Conservation (phyloP, 2,113 vertebrate genomes). For the Nothoprocta pentlandii region DNA sequence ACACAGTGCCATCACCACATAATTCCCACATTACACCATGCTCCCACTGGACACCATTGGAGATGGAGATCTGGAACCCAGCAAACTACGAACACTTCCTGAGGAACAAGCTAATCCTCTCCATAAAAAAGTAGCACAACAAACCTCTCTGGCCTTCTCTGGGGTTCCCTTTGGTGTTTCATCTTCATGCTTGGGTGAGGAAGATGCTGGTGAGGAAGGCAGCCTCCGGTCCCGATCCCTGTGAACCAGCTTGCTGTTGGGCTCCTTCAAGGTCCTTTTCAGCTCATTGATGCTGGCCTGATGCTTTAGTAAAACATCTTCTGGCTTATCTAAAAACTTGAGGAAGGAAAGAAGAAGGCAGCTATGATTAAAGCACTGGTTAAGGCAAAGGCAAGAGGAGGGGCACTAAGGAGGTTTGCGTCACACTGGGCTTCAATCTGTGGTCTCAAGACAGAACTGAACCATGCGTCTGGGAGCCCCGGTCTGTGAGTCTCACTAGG, state of each 20-base stretch:
- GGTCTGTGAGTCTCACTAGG: not conserved
- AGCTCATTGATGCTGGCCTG: slow-evolving; percentile 99
- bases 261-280: slow-evolving; percentile 94
- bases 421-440: slow-evolving; percentile 9
- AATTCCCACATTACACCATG: not conserved
- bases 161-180: slow-evolving; percentile 85
- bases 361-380: not conserved
- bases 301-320: slow-evolving; percentile 96
- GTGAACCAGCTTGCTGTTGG: slow-evolving; percentile 94
- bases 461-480: accelerated
- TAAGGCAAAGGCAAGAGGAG: not conserved
- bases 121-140: slow-evolving; percentile 41
- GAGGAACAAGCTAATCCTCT: not conserved
- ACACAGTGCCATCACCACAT: accelerated
- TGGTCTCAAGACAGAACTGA: not conserved
- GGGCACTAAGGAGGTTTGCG: not conserved
- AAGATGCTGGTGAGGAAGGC: slow-evolving; percentile 88
- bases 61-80: not conserved
- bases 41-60: not conserved
- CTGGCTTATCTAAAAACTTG: slow-evolving; percentile 96
- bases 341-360: slow-evolving; percentile 40
- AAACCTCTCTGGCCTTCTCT: slow-evolving; percentile 85
- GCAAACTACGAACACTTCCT: not conserved
- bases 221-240: slow-evolving; percentile 87
- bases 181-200: slow-evolving; percentile 81